Base-by-base conservation (phyloP, 2,888 invertebrate genomes). In the Anarsia innoxiella region DNA sequence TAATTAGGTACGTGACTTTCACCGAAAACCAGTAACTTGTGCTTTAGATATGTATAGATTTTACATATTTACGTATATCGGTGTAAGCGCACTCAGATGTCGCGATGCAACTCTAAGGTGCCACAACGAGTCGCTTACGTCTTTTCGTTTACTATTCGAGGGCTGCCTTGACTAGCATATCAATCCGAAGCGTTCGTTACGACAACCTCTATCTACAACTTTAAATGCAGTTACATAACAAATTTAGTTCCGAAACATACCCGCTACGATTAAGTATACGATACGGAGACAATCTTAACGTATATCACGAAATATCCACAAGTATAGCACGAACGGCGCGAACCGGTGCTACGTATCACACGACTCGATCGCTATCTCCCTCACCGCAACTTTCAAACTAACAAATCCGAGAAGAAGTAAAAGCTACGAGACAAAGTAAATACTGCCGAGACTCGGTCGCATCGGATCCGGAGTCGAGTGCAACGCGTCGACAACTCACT, bases 41-140 rank as follows among this genome's bases (percentile, higher is more conserved):
- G 59, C 53, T 51, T 44, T 46, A 58, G 66, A 68, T 70, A 68
- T 68, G 67, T 67, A 60, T 59, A 57, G 44, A 53, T 46, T 47
- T 49, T 43, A 41, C 37, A 44, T 39, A 35, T 37, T 39, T 39
- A 45, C 42, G 38, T 38, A 39, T 37, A 36, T 34, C 37, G 27
- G 6, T 31, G 14, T 27, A 31, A 36, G 31, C 15, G 36, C 12
- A 31, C 30, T 28, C 19, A 19, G 8, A 16, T 26, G 30, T 27
- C 28, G n/a, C 27, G 15, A 23, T 39, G 25, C 29, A 37, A 31
- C 19, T 19, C 19, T 13, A 14, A 29, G n/a, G n/a, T n/a, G n/a
- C n/a, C n/a, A n/a, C n/a, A n/a, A n/a, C n/a, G n/a, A n/a, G n/a
- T n/a, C 30, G 23, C 31, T 41, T 29, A 32, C 40, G 28, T 38